Evolutionary conservation across 2,888 invertebrate genomes (phyloP).

Genomic region (Perizoma flavofasciatum): DNA sequence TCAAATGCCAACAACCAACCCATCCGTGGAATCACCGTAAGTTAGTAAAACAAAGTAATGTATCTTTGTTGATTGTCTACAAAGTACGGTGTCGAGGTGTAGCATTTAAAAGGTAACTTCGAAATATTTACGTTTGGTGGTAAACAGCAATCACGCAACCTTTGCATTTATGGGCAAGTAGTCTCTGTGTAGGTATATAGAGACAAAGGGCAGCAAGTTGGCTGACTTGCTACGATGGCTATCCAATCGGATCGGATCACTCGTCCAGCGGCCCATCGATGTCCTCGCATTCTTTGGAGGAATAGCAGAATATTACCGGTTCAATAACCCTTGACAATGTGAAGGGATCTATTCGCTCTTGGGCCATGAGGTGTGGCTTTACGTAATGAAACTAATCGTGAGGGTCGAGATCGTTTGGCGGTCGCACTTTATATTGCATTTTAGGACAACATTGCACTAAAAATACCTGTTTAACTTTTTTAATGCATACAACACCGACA

Average conservation of each 20-base stretch:
- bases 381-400: conserved; percentile 66
- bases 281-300: conserved; percentile 78
- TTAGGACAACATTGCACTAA: conserved; percentile 27
- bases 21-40: conserved; percentile 28
- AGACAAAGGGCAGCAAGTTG: conserved; percentile 31
- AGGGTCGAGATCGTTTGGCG: conserved; percentile 63
- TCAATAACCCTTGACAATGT: conserved; percentile 77
- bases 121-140: conserved; percentile 58
- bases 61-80: conserved; percentile 41
- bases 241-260: conserved; percentile 25
- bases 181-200: conserved; percentile 28
- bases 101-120: conserved; percentile 61
- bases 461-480: no score
- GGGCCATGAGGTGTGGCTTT: conserved; percentile 66
- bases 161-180: conserved; percentile 39
- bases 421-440: conserved; percentile 45
- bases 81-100: conserved; percentile 33
- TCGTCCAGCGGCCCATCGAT: conserved; percentile 60
- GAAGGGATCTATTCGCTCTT: conserved; percentile 68
- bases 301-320: conserved; percentile 73
- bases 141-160: conserved; percentile 55
- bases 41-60: conserved; percentile 28
- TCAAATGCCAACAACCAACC: conserved; percentile 23
- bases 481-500: no score
- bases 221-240: conserved; percentile 9